Evolutionary conservation across 2,888 invertebrate species (phyloP), one percentile per base, ranked within the genome.

Genomic region (Steinernema hermaphroditum): DNA sequence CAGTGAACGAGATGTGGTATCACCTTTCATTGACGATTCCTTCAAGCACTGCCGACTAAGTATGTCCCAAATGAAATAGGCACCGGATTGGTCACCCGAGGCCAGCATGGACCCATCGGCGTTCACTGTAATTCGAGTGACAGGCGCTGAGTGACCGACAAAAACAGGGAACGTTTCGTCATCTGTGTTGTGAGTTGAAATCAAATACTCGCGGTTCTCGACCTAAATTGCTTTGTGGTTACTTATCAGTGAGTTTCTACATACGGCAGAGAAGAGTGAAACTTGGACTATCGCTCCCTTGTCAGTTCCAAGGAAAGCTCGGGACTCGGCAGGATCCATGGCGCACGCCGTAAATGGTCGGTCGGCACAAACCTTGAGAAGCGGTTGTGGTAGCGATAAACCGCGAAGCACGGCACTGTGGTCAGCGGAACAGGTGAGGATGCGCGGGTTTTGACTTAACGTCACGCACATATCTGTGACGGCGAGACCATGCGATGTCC

Each of bases 1-100:
- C 43, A 43, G 46, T 24, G 27, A 16, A 19, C 24, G 14, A n/a
- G n/a, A n/a, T n/a, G n/a, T n/a, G n/a, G n/a, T n/a, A n/a, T n/a
- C 24, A 75, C 75, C 72, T 46, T 76, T 76, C 73, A 76, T 70
- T 12, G 41, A 46, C 14, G 75, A 34, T 6, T 72, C 79, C 70
- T 77, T 80, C 27, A 84, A 46, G 44, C 80, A 81, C 70, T 84
- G 84, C 62, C 79, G 77, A 69, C 82, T 84, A 22, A 62, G 69
- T 12, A 82, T 77, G 43, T 84, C 82, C 84, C 84, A 84, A 49
- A 84, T 77, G 68, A 78, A 78, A 62, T 81, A 82, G 46, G 76
- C 75, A 54, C 82, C 82, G 27, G 69, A 57, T 4, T 72, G 71
- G 70, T 82, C 82, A 1, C 82, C 82, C 19, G 81, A 81, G 9